Conservation (phyloP, 1,140 invertebrate genomes). For the Brachionus rotundiformis region DNA sequence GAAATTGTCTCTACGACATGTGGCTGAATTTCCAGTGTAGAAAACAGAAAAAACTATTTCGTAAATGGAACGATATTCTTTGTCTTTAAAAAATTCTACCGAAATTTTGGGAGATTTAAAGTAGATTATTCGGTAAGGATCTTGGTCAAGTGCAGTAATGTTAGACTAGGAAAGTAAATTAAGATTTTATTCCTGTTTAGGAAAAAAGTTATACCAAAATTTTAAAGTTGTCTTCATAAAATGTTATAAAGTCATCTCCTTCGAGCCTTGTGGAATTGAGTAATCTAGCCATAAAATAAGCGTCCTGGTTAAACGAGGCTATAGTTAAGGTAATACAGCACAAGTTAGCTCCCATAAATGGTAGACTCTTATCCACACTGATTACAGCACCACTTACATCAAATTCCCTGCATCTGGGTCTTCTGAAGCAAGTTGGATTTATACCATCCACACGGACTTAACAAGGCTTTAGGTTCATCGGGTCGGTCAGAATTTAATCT, state of each 20-base stretch:
- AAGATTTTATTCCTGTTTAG: neutral
- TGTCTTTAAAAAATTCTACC: conserved; percentile 36
- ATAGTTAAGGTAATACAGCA: conserved; percentile 3
- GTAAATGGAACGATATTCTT: conserved; percentile 1
- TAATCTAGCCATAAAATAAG: conserved; percentile 4
- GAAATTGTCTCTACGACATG: neutral
- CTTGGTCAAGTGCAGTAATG: neutral
- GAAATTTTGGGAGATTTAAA: conserved; percentile 33
- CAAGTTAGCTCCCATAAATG: conserved; percentile 30
- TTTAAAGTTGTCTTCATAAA: conserved; percentile 27
- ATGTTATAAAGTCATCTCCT: conserved; percentile 38
- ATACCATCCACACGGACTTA: conserved; percentile 22
- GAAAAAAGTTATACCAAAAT: neutral
- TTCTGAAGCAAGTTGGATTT: conserved; percentile 18
- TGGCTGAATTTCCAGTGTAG: neutral
- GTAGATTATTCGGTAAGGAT: neutral
- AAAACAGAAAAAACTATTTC: conserved; percentile 14
- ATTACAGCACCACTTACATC: conserved; percentile 16
- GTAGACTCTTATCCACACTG: conserved; percentile 28
- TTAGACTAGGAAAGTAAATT: neutral
- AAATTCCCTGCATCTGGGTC: conserved; percentile 3
- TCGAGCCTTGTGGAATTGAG: neutral
- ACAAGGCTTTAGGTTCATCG: neutral
- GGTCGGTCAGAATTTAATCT: neutral
- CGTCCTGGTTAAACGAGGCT: neutral